phyloP scores from a whole-genome alignment of 30 jellyfish, hydroid and myxozoan species.

The Chrysaora quinquecirrha region DNA sequence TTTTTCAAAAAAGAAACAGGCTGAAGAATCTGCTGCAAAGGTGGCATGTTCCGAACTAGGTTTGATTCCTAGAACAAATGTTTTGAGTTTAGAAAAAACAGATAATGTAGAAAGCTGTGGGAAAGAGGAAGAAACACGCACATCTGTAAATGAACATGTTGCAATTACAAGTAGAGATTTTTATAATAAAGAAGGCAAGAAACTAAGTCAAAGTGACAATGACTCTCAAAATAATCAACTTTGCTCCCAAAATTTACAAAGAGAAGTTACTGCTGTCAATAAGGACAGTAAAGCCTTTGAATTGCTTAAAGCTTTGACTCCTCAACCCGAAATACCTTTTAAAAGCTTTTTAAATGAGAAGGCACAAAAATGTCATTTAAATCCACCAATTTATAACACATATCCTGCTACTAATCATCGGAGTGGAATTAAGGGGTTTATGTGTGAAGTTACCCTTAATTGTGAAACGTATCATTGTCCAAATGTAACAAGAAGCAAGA shows the following conservation, averaged over 20 bases:
- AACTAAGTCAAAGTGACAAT: too few species aligned
- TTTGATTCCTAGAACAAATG: not conserved
- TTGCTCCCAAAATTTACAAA: too few species aligned
- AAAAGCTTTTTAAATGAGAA: constrained; percentile 12
- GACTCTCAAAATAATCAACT: too few species aligned
- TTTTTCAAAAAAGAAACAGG: not conserved
- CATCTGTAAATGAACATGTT: too few species aligned
- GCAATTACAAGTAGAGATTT: too few species aligned
- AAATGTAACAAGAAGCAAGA: constrained; percentile 7
- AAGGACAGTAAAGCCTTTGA: too few species aligned
- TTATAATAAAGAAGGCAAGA: too few species aligned
- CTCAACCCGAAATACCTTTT: constrained; percentile 17
- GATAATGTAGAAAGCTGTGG: too few species aligned
- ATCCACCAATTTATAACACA: constrained; percentile 7
- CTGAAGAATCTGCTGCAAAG: not conserved
- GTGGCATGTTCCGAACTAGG: not conserved
- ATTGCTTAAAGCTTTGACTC: too few species aligned
- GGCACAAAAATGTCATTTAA: not conserved
- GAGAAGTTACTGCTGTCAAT: too few species aligned
- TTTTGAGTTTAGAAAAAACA: too few species aligned
- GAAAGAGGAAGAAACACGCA: too few species aligned
- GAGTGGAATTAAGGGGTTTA: not conserved
- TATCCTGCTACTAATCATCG: not conserved
- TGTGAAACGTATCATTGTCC: constrained; percentile 4
- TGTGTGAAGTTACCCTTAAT: constrained; percentile 11